Percentiles rank a stretch among this genome's conserved stretches.
These are phyloP conservation scores for Chironomus tentans DNA, from an alignment of 2,888 invertebrate species.

Conservation along the genomic window DNA sequence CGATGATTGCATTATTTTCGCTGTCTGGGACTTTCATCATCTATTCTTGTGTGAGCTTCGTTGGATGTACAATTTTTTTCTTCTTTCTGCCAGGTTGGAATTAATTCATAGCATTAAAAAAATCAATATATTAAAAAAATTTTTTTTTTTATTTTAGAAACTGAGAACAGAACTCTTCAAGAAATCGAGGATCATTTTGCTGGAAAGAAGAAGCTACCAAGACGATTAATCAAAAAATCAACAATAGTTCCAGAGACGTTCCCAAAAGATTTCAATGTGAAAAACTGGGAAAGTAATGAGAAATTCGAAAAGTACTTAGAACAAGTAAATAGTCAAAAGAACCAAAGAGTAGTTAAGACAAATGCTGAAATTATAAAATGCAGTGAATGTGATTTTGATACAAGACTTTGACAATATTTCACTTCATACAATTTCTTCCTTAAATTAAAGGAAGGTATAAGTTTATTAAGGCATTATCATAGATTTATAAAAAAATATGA, in stretches of 20 bases:
- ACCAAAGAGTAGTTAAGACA: too few relatives aligned
- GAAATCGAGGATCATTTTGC: conserved; percentile 64
- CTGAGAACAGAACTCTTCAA: conserved; percentile 64
- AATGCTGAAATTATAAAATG: too few relatives aligned
- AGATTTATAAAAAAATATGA: neutral
- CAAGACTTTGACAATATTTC: too few relatives aligned
- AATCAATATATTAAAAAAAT: too few relatives aligned
- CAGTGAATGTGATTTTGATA: too few relatives aligned
- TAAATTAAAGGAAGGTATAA: too few relatives aligned
- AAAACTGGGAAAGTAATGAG: neutral
- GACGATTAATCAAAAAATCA: neutral
- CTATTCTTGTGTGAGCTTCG: conserved; percentile 53
- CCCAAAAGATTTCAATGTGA: neutral
- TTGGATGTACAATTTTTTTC: conserved; percentile 56
- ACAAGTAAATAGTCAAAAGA: neutral
- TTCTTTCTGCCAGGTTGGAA: conserved; percentile 55
- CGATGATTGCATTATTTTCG: conserved; percentile 52
- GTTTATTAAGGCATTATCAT: neutral
- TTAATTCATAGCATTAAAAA: too few relatives aligned
- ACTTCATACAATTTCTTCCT: too few relatives aligned
- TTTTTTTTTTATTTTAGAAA: too few relatives aligned
- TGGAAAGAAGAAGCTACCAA: conserved; percentile 47
- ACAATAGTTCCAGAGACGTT: neutral
- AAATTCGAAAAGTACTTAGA: neutral
- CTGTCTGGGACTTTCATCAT: conserved; percentile 65